A percentile compares a stretch with the other conserved stretches of the same genome.
Evolutionary conservation across 2,797 vertebrate genomes (phyloP).

Genomic region (Austrolebias charrua): DNA sequence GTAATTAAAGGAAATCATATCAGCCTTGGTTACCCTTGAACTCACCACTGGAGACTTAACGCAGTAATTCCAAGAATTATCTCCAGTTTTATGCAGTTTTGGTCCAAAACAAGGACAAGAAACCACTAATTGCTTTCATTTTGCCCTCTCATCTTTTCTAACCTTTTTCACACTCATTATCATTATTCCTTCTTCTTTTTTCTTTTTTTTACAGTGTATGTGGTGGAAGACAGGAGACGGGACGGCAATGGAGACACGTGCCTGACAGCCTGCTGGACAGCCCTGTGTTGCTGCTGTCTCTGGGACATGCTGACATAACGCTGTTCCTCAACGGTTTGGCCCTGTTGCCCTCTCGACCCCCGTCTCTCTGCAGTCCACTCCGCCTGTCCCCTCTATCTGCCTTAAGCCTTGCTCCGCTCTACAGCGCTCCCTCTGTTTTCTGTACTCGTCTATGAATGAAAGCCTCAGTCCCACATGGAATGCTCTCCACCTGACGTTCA

Average conservation of each 20-base stretch:
- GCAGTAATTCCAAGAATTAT: constrained; percentile 19
- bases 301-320: constrained; percentile 96
- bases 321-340: constrained; percentile 8
- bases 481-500: constrained; percentile 32
- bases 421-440: constrained; percentile 10
- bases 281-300: constrained; percentile 95
- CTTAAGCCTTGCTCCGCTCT: constrained; percentile 48
- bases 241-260: constrained; percentile 87
- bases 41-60: constrained; percentile 28
- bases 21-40: constrained; percentile 40
- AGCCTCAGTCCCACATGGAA: constrained; percentile 31
- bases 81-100: constrained; percentile 9
- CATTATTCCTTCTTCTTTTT: background rate
- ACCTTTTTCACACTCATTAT: background rate
- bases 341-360: constrained; percentile 14
- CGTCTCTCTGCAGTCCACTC: constrained; percentile 61
- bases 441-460: constrained; percentile 46
- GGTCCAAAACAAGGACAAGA: no score
- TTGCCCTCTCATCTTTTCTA: background rate
- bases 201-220: constrained; percentile 85
- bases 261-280: constrained; percentile 95
- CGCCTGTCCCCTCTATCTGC: constrained; percentile 26
- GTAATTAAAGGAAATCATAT: constrained; percentile 50
- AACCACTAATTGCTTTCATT: constrained; percentile 29
- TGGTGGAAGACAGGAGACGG: constrained; percentile 91